These are phyloP conservation scores for Antigone vipio DNA, from an alignment of 2,113 vertebrate species.

Conservation along the genomic window DNA sequence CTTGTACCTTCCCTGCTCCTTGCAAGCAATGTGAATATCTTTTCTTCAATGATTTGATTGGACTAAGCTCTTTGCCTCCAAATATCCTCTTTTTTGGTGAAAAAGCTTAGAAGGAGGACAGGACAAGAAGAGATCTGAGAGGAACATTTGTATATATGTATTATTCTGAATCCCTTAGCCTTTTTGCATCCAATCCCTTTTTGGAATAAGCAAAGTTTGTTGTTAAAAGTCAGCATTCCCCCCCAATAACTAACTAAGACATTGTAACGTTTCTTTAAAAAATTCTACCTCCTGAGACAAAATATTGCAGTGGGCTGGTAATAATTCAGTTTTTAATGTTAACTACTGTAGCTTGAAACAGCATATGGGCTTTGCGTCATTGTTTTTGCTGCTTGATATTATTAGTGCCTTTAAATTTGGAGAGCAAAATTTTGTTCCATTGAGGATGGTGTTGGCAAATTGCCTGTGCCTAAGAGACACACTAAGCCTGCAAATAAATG, in stretches of 20 bases:
- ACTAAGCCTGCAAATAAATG: conserved; percentile 9
- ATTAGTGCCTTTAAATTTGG: conserved; percentile 22
- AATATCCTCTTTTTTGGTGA: neutral
- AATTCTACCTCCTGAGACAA: neutral
- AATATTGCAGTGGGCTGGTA: neutral
- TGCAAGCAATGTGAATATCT: neutral
- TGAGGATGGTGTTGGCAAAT: neutral
- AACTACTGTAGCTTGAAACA: neutral
- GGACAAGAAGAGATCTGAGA: neutral
- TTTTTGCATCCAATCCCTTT: neutral
- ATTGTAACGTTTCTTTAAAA: neutral
- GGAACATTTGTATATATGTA: neutral
- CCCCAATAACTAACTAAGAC: neutral
- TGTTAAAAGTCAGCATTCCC: neutral
- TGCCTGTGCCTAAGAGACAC: neutral
- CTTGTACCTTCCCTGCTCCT: neutral
- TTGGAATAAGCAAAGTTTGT: neutral
- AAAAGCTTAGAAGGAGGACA: neutral
- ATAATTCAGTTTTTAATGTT: neutral
- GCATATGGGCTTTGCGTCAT: neutral
- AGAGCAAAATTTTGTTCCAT: neutral
- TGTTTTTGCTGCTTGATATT: conserved; percentile 4
- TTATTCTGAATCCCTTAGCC: neutral
- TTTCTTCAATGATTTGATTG: neutral
- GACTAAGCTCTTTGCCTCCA: neutral